A percentile compares a stretch with the other conserved stretches of the same genome.
phyloP scores from a whole-genome alignment of 2,797 vertebrate genomes.

The Melanotaenia parkinsoni region DNA sequence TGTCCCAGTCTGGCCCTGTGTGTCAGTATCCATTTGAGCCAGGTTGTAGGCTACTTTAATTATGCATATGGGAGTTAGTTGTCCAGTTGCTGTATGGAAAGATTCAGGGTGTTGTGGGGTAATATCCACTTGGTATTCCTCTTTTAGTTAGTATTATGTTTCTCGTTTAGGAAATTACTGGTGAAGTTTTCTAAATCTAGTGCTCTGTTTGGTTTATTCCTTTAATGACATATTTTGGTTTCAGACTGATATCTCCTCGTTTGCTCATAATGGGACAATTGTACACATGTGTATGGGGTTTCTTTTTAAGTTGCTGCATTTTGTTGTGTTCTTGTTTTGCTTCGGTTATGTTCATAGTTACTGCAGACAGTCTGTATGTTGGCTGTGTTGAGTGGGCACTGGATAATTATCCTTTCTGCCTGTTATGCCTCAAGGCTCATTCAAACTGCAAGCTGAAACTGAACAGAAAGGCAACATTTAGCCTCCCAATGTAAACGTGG shows the following conservation, averaged over 20 bases:
- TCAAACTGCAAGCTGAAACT: slow-evolving; percentile 19
- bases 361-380: slow-evolving; percentile 26
- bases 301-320: neutral
- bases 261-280: neutral
- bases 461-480: slow-evolving; percentile 47
- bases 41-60: no score
- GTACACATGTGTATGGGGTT: neutral
- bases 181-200: no score
- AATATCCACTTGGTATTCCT: no score
- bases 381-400: slow-evolving; percentile 15
- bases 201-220: neutral
- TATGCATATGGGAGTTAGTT: no score
- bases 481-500: slow-evolving; percentile 29
- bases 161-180: no score
- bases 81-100: no score
- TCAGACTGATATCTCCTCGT: neutral
- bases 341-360: slow-evolving; percentile 34
- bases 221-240: neutral
- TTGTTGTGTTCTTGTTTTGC: slow-evolving; percentile 29
- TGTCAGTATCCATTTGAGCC: no score
- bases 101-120: no score
- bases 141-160: no score
- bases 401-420: slow-evolving; percentile 53
- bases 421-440: slow-evolving; percentile 37
- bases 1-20: no score